Conservation (phyloP, 2,888 invertebrate genomes). For the Loripinus fragilis region DNA sequence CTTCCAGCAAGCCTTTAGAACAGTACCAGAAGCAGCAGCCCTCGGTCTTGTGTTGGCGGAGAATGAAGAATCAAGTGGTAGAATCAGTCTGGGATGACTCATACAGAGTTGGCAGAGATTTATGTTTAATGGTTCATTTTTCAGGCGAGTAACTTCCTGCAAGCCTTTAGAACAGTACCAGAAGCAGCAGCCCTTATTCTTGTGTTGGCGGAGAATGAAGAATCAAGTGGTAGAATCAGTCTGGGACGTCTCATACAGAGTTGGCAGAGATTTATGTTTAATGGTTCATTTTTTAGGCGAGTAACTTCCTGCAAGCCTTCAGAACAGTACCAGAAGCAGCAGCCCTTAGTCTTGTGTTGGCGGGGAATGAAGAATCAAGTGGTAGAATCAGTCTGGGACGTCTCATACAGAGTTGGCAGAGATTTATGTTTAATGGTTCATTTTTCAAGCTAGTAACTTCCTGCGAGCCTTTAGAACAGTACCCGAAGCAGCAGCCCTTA, state of each 20-base stretch:
- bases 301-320: constrained; percentile 96
- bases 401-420: constrained; percentile 95
- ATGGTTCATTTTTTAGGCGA: constrained; percentile 88
- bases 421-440: too few relatives aligned
- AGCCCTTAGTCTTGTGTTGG: constrained; percentile 94
- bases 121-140: too few relatives aligned
- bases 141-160: constrained; percentile 93
- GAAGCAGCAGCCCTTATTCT: constrained; percentile 96
- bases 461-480: constrained; percentile 96
- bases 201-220: constrained; percentile 91
- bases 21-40: constrained; percentile 97
- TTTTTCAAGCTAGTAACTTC: constrained; percentile 91
- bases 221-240: constrained; percentile 86
- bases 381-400: constrained; percentile 84
- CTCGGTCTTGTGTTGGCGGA: constrained; percentile 95
- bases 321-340: constrained; percentile 97
- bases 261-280: too few relatives aligned
- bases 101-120: constrained; percentile 98
- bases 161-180: constrained; percentile 97
- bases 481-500: constrained; percentile 96
- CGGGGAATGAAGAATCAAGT: constrained; percentile 88
- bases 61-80: constrained; percentile 87
- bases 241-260: constrained; percentile 87
- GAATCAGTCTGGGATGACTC: constrained; percentile 78
- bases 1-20: constrained; percentile 96